These are phyloP conservation scores for Chitala chitala DNA, from an alignment of 2,113 vertebrate genomes.

Conservation along the genomic window DNA sequence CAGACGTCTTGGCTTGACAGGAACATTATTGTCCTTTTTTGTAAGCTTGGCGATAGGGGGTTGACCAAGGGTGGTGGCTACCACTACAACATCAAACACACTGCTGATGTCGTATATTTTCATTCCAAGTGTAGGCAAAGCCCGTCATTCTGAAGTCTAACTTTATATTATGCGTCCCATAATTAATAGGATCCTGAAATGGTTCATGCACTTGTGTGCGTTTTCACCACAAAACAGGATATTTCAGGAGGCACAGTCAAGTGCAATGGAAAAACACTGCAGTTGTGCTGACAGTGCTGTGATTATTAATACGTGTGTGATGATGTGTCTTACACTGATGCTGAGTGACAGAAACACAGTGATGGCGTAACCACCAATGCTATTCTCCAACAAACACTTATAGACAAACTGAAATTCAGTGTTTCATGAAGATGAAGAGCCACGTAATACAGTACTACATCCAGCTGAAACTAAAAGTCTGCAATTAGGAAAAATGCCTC, in stretches of 20 bases:
- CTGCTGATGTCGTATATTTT: constrained; percentile 6
- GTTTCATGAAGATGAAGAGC: too few species aligned
- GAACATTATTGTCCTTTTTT: not conserved
- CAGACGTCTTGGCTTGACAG: not conserved
- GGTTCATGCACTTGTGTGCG: not conserved
- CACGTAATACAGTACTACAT: too few species aligned
- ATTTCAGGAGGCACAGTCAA: not conserved
- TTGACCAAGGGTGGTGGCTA: not conserved
- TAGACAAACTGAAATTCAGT: too few species aligned
- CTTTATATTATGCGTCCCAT: constrained; percentile 16
- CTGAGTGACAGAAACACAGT: too few species aligned
- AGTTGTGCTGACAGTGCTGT: not conserved
- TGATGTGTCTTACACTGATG: too few species aligned
- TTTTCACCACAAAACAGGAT: not conserved
- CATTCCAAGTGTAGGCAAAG: constrained; percentile 14
- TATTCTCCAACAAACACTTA: too few species aligned
- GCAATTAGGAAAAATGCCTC: too few species aligned
- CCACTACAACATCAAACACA: not conserved
- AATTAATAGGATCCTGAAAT: constrained; percentile 24
- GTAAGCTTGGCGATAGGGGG: not conserved
- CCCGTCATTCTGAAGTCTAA: constrained; percentile 12
- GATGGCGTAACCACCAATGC: too few species aligned
- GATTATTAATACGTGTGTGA: not conserved
- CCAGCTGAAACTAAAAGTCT: too few species aligned
- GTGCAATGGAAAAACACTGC: not conserved